Conservation (phyloP, 1,140 invertebrate species). For the Trichoplusia ni region DNA sequence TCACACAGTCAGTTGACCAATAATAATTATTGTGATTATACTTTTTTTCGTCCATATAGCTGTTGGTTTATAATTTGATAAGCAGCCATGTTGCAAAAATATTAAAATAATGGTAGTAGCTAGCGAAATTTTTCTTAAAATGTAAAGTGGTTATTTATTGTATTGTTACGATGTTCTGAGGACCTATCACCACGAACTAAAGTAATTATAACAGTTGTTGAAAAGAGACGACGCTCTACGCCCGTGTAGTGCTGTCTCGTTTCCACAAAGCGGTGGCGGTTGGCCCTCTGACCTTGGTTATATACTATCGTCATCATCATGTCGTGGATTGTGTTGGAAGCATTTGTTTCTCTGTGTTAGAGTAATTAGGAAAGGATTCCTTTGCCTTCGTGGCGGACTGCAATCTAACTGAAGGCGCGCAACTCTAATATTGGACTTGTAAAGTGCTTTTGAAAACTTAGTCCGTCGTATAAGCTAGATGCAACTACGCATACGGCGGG, state of each 20-base stretch:
- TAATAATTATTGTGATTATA: slow-evolving; percentile 9
- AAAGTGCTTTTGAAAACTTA: not conserved
- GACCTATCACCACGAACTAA: not conserved
- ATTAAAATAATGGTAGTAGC: slow-evolving; percentile 21
- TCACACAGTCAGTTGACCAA: not conserved
- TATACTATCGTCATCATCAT: not conserved
- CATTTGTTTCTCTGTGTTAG: slow-evolving; percentile 7
- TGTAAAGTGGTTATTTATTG: slow-evolving; percentile 36
- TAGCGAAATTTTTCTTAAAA: slow-evolving; percentile 40
- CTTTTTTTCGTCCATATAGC: slow-evolving; percentile 1
- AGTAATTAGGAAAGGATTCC: slow-evolving; percentile 10
- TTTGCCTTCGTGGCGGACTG: too few relatives aligned
- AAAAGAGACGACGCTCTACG: too few relatives aligned
- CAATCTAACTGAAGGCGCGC: too few relatives aligned
- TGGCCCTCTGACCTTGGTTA: too few relatives aligned
- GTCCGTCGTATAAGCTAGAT: too few relatives aligned
- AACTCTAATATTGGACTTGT: too few relatives aligned
- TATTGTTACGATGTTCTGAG: slow-evolving; percentile 2
- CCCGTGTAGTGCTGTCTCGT: too few relatives aligned
- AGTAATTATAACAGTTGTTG: too few relatives aligned
- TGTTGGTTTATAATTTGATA: not conserved
- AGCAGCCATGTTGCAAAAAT: not conserved
- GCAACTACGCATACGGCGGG: too few relatives aligned
- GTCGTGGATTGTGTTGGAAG: not conserved
- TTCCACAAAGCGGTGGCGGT: too few relatives aligned